These are phyloP conservation scores for Xyrichtys novacula DNA, from an alignment of 2,797 vertebrate genomes.

Conservation along the genomic window DNA sequence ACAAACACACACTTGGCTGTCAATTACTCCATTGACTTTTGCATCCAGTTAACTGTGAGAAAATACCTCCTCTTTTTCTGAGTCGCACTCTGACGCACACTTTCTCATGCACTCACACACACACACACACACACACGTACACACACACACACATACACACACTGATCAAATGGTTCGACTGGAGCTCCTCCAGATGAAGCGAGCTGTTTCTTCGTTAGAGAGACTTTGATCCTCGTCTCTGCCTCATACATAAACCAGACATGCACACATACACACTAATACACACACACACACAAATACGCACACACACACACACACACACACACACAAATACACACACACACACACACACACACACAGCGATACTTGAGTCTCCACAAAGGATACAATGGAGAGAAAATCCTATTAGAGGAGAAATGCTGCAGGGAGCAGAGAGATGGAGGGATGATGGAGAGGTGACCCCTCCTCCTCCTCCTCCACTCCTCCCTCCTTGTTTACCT, in stretches of 20 bases:
- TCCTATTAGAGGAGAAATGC: slow-evolving; percentile 51
- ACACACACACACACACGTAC: background rate
- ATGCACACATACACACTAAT: slow-evolving; percentile 1
- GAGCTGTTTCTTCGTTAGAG: slow-evolving; percentile 21
- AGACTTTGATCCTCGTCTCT: slow-evolving; percentile 42
- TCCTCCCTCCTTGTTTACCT: background rate
- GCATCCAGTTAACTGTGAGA: slow-evolving; percentile 22
- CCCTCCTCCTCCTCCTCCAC: background rate
- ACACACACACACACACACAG: slow-evolving; percentile 23
- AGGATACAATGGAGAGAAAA: slow-evolving; percentile 58
- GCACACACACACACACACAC: background rate
- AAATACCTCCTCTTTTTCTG: background rate
- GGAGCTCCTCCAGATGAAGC: slow-evolving; percentile 32
- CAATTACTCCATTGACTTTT: slow-evolving; percentile 33
- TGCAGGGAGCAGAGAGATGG: slow-evolving; percentile 30
- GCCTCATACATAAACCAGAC: slow-evolving; percentile 1
- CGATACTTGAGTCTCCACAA: slow-evolving; percentile 15
- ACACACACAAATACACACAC: background rate
- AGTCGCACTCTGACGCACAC: background rate
- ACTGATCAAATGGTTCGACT: slow-evolving; percentile 1
- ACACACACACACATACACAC: slow-evolving; percentile 1
- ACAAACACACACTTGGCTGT: slow-evolving; percentile 19
- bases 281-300: background rate
- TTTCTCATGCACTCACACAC: background rate
- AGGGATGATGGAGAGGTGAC: slow-evolving; percentile 31